Evolutionary conservation across 35 echinoderm and acorn worm species (phyloP), one percentile per base, ranked within the genome.

Genomic region (Diadema setosum): DNA sequence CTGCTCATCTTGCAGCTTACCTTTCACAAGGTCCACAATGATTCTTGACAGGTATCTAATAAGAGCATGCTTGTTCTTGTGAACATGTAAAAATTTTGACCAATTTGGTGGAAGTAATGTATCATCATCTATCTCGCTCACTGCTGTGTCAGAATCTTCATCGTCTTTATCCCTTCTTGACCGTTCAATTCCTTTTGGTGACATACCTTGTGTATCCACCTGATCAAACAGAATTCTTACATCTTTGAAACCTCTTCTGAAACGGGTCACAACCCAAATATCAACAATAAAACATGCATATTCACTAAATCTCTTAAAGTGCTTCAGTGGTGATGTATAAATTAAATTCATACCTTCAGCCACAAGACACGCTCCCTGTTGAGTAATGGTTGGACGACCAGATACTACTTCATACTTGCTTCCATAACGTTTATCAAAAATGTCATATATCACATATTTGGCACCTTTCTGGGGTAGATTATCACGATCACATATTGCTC

Each of bases 211-310:
- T 58, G 91, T 65, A 42, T 61, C 56, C 0, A 87, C 84, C 37
- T 93, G 91, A 37, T 93, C 91, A 93, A 93, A 88, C 23, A 93
- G 46, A 52, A 93, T 88, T 17, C 91, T 55, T 11, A 93, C 76
- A 82, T 88, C 91, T 16, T 8, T 82, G 46, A 88, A 88, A 41
- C 60, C 60, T 36, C 58, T 83, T 36, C 87, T 58, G 21, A 93
- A 82, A 45, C 61, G 87, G 32, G 24, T 57, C 33, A 65, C 60
- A 17, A 93, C 63, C 91, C 91, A 88, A 14, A 86, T 16, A 56
- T 75, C 42, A 56, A 70, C 58, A 31, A 93, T 65, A 48, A 87
- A 88, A 5, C 39, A 44, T 48, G 84, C 91, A 88, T 93, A 93
- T 17, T 93, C 91, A 20, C 27, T 12, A 75, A 93, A 93, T 16